A percentile compares a stretch with the other conserved stretches of the same genome.
Conservation (phyloP, 2,113 vertebrate species). For the Argyrosomus japonicus region DNA sequence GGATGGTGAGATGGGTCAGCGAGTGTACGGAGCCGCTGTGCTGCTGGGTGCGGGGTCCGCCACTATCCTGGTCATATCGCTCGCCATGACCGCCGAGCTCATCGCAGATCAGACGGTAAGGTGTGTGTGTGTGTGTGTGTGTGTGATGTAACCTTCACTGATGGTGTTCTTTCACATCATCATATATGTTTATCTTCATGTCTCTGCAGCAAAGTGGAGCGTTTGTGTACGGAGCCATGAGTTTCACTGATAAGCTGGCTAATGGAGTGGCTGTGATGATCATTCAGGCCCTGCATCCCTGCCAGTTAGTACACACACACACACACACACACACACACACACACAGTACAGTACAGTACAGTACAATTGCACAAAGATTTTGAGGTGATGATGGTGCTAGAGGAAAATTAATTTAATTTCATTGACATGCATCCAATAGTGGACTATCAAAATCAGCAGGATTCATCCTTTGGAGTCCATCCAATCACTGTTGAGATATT, state of each 20-base stretch:
- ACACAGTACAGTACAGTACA: neutral
- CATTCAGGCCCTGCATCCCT: conserved; percentile 92
- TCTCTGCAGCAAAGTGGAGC: conserved; percentile 90
- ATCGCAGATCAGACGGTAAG: conserved; percentile 91
- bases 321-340: neutral
- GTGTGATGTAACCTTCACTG: neutral
- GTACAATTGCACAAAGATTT: too few species aligned
- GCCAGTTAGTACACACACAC: conserved; percentile 86
- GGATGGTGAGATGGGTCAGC: conserved; percentile 75
- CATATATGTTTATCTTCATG: neutral
- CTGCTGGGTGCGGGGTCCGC: conserved; percentile 90
- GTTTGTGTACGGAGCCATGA: conserved; percentile 96
- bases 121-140: neutral
- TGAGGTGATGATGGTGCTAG: too few species aligned
- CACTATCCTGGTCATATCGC: conserved; percentile 93
- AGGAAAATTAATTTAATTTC: too few species aligned
- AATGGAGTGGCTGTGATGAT: conserved; percentile 92
- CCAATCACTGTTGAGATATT: too few species aligned
- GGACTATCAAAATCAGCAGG: too few species aligned
- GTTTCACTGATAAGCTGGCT: conserved; percentile 94
- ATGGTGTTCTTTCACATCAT: neutral
- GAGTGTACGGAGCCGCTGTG: conserved; percentile 86
- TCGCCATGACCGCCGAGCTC: conserved; percentile 96
- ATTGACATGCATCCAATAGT: too few species aligned
- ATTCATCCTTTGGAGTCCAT: too few species aligned